Conservation (phyloP, 2,888 invertebrate species). For the Parthenolecanium corni region DNA sequence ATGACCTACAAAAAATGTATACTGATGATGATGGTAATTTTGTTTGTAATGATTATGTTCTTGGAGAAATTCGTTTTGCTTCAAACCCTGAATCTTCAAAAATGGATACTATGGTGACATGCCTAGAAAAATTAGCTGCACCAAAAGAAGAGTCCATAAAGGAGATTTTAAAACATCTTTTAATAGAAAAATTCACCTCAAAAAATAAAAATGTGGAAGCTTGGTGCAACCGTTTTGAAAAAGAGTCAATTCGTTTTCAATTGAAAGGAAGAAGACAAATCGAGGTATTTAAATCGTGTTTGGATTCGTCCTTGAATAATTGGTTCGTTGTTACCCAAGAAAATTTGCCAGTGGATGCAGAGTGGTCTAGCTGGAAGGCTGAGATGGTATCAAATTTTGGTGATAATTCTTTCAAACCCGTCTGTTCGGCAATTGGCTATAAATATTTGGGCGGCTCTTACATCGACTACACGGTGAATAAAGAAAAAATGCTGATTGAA, state of each 20-base stretch:
- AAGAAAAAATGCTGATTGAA: not conserved
- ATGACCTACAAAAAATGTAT: not conserved
- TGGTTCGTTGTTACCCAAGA: not conserved
- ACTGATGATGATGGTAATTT: not conserved
- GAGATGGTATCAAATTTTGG: not conserved
- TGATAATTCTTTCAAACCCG: not conserved
- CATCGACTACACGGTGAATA: not conserved
- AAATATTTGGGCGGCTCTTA: not conserved
- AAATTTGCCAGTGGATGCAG: not conserved
- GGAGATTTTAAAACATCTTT: not conserved
- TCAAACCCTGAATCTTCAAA: not conserved
- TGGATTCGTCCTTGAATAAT: not conserved
- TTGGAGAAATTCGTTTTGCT: not conserved
- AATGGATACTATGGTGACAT: not conserved
- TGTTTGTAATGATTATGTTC: not conserved
- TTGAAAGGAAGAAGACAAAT: not conserved
- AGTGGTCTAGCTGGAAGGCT: not conserved
- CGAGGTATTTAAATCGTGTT: not conserved
- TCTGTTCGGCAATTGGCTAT: not conserved
- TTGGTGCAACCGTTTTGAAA: not conserved
- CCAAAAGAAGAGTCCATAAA: not conserved
- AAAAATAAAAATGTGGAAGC: slow-evolving; percentile 3
- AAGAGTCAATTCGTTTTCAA: not conserved
- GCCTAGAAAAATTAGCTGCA: not conserved
- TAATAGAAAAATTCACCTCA: slow-evolving; percentile 4